Evolutionary conservation across 2,888 invertebrate species (phyloP).

Genomic region (Luffia ferchaultella): DNA sequence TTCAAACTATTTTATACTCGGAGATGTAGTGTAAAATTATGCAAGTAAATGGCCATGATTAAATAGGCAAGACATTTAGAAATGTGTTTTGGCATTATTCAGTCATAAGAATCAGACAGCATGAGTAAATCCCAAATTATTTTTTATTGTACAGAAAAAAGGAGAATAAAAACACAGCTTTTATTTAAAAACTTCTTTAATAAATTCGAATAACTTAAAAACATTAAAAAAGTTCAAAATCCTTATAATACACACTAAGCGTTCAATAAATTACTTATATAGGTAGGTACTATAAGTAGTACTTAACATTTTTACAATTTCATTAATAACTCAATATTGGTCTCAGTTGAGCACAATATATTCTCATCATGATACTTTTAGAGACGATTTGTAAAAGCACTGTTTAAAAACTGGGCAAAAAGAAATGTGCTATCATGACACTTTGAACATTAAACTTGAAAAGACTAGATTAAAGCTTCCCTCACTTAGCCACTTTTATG

Average conservation of each 20-base stretch:
- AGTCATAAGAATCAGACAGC: too few species aligned
- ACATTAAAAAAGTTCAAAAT: slow-evolving; percentile 54
- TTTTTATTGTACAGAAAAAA: too few species aligned
- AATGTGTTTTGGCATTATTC: too few species aligned
- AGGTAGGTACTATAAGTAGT: slow-evolving; percentile 44
- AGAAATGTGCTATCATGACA: slow-evolving; percentile 37
- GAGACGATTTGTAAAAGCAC: not conserved
- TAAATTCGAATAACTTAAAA: slow-evolving; percentile 60
- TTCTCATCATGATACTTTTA: not conserved
- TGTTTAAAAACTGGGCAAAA: not conserved
- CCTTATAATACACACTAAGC: slow-evolving; percentile 40
- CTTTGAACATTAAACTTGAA: slow-evolving; percentile 36
- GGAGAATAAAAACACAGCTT: slow-evolving; percentile 10
- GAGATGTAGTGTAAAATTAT: too few species aligned
- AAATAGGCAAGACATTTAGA: too few species aligned
- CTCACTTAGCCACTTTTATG: too few species aligned
- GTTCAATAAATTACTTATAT: slow-evolving; percentile 61
- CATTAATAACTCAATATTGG: slow-evolving; percentile 37
- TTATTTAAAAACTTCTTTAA: slow-evolving; percentile 37
- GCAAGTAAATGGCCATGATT: too few species aligned
- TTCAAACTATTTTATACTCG: too few species aligned
- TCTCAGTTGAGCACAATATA: slow-evolving; percentile 24
- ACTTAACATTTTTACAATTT: slow-evolving; percentile 33
- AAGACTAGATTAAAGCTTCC: slow-evolving; percentile 65
- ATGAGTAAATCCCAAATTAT: too few species aligned